Evolutionary conservation across 1,140 invertebrate species (phyloP).

Genomic region (Drosophila azteca): DNA sequence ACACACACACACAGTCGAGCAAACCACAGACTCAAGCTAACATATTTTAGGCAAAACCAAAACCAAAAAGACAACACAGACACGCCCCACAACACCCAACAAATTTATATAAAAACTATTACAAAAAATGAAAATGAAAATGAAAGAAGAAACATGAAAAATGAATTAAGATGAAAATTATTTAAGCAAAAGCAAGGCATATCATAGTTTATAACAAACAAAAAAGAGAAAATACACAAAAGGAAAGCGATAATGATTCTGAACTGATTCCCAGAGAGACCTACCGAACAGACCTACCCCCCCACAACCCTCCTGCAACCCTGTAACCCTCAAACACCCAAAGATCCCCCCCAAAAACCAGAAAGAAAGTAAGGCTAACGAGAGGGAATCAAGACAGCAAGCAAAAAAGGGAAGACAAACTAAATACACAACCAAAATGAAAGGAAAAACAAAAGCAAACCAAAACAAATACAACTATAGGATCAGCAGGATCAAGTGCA

Average conservation of each 20-base stretch:
- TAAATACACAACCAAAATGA: not conserved
- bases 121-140: constrained; percentile 25
- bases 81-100: constrained; percentile 5
- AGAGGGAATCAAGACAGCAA: constrained; percentile 54
- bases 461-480: constrained; percentile 20
- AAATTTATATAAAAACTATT: constrained; percentile 53
- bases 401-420: no score
- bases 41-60: constrained; percentile 71
- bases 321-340: not conserved
- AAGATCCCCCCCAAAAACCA: constrained; percentile 4
- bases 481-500: constrained; percentile 21
- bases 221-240: constrained; percentile 18
- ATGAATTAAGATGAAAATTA: constrained; percentile 62
- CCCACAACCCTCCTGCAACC: no score
- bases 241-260: constrained; percentile 17
- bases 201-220: constrained; percentile 77
- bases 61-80: constrained; percentile 3
- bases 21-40: no score
- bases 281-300: constrained; percentile 20
- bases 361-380: constrained; percentile 14
- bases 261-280: constrained; percentile 20
- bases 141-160: constrained; percentile 19
- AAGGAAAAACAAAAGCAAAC: constrained; percentile 5
- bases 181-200: constrained; percentile 81
- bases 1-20: constrained; percentile 29